Conservation (phyloP, 1,140 invertebrate genomes). For the Oryctes rhinoceros region DNA sequence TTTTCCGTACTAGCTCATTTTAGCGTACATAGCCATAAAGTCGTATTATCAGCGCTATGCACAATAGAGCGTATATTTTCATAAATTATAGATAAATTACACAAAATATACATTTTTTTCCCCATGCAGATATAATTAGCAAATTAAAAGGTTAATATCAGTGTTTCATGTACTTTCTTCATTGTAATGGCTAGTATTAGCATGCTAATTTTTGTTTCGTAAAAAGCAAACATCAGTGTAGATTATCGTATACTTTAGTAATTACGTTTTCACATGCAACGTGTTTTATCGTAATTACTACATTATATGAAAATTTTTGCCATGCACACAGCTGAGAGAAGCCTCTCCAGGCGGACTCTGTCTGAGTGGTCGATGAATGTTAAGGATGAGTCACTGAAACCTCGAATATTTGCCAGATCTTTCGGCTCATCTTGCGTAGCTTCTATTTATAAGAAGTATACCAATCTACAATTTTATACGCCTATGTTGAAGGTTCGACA, state of each 20-base stretch:
- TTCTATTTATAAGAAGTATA: slow-evolving; percentile 19
- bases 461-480: background rate
- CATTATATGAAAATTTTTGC: slow-evolving; percentile 26
- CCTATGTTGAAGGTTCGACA: too few relatives aligned
- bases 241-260: slow-evolving; percentile 1
- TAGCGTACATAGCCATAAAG: background rate
- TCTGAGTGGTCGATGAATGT: slow-evolving; percentile 12
- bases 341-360: background rate
- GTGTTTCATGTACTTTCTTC: slow-evolving; percentile 29
- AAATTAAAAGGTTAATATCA: slow-evolving; percentile 25
- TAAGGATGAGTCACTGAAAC: background rate
- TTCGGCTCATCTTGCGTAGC: background rate
- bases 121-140: slow-evolving; percentile 24
- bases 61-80: background rate
- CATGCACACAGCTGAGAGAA: background rate
- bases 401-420: background rate
- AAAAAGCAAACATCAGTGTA: slow-evolving; percentile 26
- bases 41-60: background rate
- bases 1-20: background rate
- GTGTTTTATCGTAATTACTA: slow-evolving; percentile 1
- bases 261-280: slow-evolving; percentile 28
- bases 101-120: slow-evolving; percentile 16
- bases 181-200: background rate
- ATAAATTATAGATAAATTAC: background rate
- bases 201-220: slow-evolving; percentile 28